A percentile compares a stretch with the other conserved stretches of the same genome.
These are phyloP conservation scores for Podilymbus podiceps DNA, from an alignment of 2,113 vertebrate species.

Conservation along the genomic window DNA sequence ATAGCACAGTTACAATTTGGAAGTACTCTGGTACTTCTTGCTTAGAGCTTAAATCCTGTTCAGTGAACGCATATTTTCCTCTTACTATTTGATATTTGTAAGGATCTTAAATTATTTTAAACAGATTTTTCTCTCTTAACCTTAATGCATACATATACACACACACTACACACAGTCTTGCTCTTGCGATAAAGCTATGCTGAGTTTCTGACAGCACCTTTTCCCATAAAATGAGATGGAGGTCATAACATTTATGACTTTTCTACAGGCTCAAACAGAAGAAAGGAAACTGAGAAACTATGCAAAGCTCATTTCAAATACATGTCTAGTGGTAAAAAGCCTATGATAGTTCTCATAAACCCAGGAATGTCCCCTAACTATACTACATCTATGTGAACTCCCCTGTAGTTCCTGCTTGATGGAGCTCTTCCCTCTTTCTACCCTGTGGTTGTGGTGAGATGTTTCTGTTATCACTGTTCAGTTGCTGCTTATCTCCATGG, in stretches of 20 bases:
- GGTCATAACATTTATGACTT: not conserved
- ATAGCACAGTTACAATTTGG: not conserved
- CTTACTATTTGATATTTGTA: not conserved
- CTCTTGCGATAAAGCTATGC: not conserved
- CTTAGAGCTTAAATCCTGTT: not conserved
- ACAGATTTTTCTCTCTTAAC: not conserved
- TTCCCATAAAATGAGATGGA: not conserved
- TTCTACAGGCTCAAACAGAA: not conserved
- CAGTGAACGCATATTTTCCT: not conserved
- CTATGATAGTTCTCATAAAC: not conserved
- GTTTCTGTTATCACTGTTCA: not conserved
- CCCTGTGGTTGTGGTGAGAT: not conserved
- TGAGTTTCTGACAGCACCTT: not conserved
- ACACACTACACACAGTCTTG: not conserved
- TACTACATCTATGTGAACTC: not conserved
- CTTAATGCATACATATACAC: not conserved
- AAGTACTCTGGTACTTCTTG: not conserved
- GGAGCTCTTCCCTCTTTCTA: not conserved
- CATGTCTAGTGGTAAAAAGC: not conserved
- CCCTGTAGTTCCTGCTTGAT: not conserved
- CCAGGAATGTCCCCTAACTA: not conserved
- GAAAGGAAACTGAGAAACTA: not conserved
- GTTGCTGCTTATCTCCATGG: accelerated
- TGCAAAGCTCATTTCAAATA: not conserved
- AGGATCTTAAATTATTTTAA: not conserved